phyloP scores from a whole-genome alignment of 2,888 invertebrate species.

The Yponomeuta cagnagella region DNA sequence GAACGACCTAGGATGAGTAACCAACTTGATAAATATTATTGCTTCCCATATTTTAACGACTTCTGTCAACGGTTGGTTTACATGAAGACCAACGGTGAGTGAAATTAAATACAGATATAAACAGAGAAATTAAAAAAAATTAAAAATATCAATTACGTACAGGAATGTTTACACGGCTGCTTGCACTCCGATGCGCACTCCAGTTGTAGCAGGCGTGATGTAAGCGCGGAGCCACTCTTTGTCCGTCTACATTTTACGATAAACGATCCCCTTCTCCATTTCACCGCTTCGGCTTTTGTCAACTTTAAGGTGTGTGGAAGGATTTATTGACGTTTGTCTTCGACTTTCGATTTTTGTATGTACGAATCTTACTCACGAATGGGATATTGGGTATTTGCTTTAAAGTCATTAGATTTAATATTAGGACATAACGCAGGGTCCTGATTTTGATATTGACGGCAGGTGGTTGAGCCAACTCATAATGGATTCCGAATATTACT shows the following conservation, averaged over 20 bases:
- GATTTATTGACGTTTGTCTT: neutral
- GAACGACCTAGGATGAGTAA: too few relatives aligned
- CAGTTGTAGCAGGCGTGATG: neutral
- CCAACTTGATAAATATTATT: too few relatives aligned
- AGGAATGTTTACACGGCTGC: neutral
- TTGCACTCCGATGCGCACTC: neutral
- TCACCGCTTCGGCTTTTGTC: neutral
- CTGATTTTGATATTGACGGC: too few relatives aligned
- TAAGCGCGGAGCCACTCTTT: slow-evolving; percentile 39
- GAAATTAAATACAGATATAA: too few relatives aligned
- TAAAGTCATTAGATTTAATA: neutral
- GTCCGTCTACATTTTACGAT: slow-evolving; percentile 10
- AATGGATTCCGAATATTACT: too few relatives aligned
- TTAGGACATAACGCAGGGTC: neutral
- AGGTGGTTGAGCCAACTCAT: too few relatives aligned
- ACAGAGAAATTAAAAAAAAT: too few relatives aligned
- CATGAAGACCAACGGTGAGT: too few relatives aligned
- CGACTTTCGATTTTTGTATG: neutral
- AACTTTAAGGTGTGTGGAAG: neutral
- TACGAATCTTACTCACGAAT: too few relatives aligned
- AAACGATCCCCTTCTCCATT: slow-evolving; percentile 1
- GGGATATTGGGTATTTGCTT: neutral
- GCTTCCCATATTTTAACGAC: too few relatives aligned
- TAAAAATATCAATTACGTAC: neutral
- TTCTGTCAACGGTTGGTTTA: too few relatives aligned